phyloP scores from a whole-genome alignment of 2,888 invertebrate species.

The Neria commutata region DNA sequence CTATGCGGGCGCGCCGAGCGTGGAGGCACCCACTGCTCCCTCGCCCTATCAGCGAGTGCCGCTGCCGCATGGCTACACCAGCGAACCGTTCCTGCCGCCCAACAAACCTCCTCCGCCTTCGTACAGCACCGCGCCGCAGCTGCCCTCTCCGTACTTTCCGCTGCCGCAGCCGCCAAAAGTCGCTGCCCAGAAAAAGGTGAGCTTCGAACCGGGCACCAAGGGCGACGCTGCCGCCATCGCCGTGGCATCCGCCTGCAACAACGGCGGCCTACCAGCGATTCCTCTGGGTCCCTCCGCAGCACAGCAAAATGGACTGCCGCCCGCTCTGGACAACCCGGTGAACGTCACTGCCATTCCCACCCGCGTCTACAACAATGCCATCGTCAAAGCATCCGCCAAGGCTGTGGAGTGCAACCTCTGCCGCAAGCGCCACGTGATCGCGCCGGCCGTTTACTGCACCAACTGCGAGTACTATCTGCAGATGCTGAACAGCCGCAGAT shows the following conservation, averaged over 20 bases:
- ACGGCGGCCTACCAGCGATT: slow-evolving; percentile 35
- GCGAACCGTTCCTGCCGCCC: slow-evolving; percentile 63
- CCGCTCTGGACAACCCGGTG: slow-evolving; percentile 27
- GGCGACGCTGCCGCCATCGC: slow-evolving; percentile 65
- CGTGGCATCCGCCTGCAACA: slow-evolving; percentile 26
- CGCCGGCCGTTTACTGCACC: slow-evolving; percentile 82
- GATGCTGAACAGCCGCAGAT: slow-evolving; percentile 60
- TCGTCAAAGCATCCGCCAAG: slow-evolving; percentile 63
- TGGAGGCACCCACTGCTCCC: slow-evolving; percentile 37
- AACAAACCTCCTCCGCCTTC: slow-evolving; percentile 30
- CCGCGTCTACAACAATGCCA: slow-evolving; percentile 62
- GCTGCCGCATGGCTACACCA: slow-evolving; percentile 67
- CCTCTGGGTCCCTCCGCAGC: slow-evolving; percentile 29
- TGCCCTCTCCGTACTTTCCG: slow-evolving; percentile 35
- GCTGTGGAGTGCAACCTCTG: slow-evolving; percentile 84
- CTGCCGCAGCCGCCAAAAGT: slow-evolving; percentile 61
- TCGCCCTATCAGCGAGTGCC: slow-evolving; percentile 70
- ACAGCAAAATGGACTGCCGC: slow-evolving; percentile 47
- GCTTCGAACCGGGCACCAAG: slow-evolving; percentile 76
- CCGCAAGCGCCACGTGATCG: slow-evolving; percentile 79
- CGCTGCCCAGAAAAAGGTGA: slow-evolving; percentile 71
- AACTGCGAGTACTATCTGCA: slow-evolving; percentile 95
- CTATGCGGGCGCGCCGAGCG: slow-evolving; percentile 32
- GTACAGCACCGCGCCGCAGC: slow-evolving; percentile 60
- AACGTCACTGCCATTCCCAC: slow-evolving; percentile 61